Conservation (phyloP, 2,113 vertebrate genomes). For the Phrynosoma platyrhinos region DNA sequence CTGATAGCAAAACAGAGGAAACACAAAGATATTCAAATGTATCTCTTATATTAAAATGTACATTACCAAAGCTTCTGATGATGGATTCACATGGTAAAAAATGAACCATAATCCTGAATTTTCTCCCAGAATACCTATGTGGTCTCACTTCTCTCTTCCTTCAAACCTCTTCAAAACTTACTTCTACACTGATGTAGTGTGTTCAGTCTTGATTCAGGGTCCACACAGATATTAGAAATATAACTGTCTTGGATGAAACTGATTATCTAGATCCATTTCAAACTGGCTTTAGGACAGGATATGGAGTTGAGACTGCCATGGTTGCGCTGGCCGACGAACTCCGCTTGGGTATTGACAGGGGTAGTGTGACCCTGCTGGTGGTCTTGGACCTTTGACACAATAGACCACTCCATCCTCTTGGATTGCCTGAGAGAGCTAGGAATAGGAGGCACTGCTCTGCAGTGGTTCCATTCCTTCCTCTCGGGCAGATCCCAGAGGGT, state of each 20-base stretch:
- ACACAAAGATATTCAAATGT: conserved; percentile 14
- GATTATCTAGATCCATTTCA: too few species aligned
- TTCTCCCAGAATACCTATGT: neutral
- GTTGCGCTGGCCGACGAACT: too few species aligned
- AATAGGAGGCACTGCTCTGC: too few species aligned
- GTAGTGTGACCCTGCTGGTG: too few species aligned
- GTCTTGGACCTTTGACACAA: too few species aligned
- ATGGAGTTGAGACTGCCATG: too few species aligned
- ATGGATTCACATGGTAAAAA: neutral
- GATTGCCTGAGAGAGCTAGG: too few species aligned
- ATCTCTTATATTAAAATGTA: conserved; percentile 29
- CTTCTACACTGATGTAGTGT: neutral
- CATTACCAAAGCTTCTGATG: neutral
- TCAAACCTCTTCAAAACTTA: neutral
- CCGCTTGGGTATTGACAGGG: too few species aligned
- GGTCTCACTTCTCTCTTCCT: neutral
- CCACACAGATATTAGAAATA: neutral
- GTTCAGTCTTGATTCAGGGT: neutral
- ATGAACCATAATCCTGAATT: neutral
- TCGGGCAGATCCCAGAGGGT: too few species aligned
- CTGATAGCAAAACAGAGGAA: conserved; percentile 68
- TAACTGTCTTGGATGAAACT: neutral
- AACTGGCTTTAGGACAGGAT: too few species aligned
- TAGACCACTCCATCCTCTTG: too few species aligned
- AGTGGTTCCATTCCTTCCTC: too few species aligned